These are phyloP conservation scores for Phthorimaea operculella DNA, from an alignment of 1,140 invertebrate genomes.

Conservation along the genomic window DNA sequence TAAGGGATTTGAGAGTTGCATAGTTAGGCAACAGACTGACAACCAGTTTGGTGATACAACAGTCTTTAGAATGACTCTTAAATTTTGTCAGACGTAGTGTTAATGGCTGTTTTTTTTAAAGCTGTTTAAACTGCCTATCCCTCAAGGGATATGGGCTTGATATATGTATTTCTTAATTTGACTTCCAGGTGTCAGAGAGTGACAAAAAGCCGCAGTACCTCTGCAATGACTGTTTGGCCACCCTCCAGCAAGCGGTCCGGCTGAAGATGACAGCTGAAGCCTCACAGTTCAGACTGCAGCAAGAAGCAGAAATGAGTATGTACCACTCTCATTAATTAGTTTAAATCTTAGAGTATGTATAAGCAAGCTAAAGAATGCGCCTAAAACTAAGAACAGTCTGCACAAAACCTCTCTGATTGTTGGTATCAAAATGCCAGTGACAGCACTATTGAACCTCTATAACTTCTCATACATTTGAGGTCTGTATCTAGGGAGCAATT, in stretches of 20 bases:
- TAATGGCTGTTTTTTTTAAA: not conserved
- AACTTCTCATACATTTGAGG: too few relatives aligned
- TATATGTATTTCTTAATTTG: not conserved
- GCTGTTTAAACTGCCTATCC: too few relatives aligned
- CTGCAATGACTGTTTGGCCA: slow-evolving; percentile 19
- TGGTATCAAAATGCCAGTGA: too few relatives aligned
- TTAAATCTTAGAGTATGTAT: too few relatives aligned
- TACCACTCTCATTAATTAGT: not conserved
- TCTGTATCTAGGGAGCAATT: too few relatives aligned
- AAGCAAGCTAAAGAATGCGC: too few relatives aligned
- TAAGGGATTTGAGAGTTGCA: not conserved
- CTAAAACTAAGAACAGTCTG: too few relatives aligned
- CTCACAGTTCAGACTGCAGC: slow-evolving; percentile 27
- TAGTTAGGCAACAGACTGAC: not conserved
- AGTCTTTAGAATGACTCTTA: not conserved
- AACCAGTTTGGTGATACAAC: not conserved
- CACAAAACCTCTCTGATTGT: too few relatives aligned
- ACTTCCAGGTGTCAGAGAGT: slow-evolving; percentile 19
- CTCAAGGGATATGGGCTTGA: too few relatives aligned
- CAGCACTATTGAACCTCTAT: too few relatives aligned
- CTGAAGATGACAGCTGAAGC: slow-evolving; percentile 24
- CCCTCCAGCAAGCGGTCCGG: slow-evolving; percentile 13
- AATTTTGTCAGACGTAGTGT: not conserved
- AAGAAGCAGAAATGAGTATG: slow-evolving; percentile 28
- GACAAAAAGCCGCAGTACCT: slow-evolving; percentile 28